A percentile compares a stretch with the other conserved stretches of the same genome.
Conservation (phyloP, 2,888 invertebrate species). For the Teleogryllus oceanicus region DNA sequence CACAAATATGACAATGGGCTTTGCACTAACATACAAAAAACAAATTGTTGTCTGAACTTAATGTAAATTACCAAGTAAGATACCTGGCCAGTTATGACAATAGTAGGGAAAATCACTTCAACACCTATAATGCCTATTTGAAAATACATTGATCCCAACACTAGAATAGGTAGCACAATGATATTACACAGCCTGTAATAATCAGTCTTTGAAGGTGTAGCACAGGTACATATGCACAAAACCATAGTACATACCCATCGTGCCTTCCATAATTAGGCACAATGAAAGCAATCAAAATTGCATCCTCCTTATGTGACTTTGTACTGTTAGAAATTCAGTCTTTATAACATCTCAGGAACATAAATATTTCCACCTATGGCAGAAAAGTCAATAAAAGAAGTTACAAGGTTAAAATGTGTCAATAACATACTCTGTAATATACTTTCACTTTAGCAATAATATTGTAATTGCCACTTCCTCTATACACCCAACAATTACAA, state of each 20-base stretch:
- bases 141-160: neutral
- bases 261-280: neutral
- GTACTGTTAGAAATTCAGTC: slow-evolving; percentile 11
- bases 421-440: neutral
- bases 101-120: no score
- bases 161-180: slow-evolving; percentile 18
- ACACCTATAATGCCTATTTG: no score
- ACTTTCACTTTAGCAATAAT: neutral
- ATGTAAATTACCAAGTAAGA: no score
- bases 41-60: no score
- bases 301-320: neutral
- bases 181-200: neutral
- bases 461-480: neutral
- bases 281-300: neutral
- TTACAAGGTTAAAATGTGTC: neutral
- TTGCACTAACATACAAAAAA: no score
- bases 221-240: slow-evolving; percentile 18
- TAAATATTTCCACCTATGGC: slow-evolving; percentile 4
- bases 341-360: slow-evolving; percentile 9
- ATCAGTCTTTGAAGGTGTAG: neutral
- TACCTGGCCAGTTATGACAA: no score
- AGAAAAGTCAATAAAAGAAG: neutral
- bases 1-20: no score
- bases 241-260: neutral
- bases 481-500: slow-evolving; percentile 5